phyloP scores from a whole-genome alignment of 2,797 vertebrate species.

The Zalophus californianus region DNA sequence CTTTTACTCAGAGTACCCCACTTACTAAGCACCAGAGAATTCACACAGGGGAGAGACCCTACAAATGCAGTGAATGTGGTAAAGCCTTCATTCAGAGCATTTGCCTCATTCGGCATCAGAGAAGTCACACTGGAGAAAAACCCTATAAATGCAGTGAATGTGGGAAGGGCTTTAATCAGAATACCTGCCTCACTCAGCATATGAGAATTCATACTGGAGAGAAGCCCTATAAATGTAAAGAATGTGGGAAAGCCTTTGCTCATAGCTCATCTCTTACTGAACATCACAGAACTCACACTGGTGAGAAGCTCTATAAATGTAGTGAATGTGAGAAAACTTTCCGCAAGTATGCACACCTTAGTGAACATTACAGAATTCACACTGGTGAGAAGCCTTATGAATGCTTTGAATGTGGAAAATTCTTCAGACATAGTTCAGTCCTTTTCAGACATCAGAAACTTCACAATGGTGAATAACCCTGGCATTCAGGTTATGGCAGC shows the following conservation, averaged over 20 bases:
- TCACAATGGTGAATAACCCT: slow-evolving; percentile 60
- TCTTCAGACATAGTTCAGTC: slow-evolving; percentile 78
- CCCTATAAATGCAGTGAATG: slow-evolving; percentile 67
- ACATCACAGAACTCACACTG: slow-evolving; percentile 69
- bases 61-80: slow-evolving; percentile 67
- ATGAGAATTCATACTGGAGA: slow-evolving; percentile 77
- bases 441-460: slow-evolving; percentile 78
- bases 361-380: slow-evolving; percentile 78
- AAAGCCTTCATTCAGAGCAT: slow-evolving; percentile 77
- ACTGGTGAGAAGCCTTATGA: slow-evolving; percentile 78
- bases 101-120: slow-evolving; percentile 71
- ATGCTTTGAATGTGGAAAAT: slow-evolving; percentile 74
- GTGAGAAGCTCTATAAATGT: slow-evolving; percentile 77
- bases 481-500: not conserved
- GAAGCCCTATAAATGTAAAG: slow-evolving; percentile 73
- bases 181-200: slow-evolving; percentile 66
- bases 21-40: slow-evolving; percentile 75
- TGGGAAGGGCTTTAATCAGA: slow-evolving; percentile 76
- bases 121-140: slow-evolving; percentile 74
- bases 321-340: slow-evolving; percentile 77
- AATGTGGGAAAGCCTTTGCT: slow-evolving; percentile 75
- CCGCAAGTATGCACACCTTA: slow-evolving; percentile 77
- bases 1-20: slow-evolving; percentile 68
- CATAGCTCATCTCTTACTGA: slow-evolving; percentile 71
- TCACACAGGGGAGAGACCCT: slow-evolving; percentile 70